phyloP scores from a whole-genome alignment of 2,888 invertebrate genomes.

The Selenia dentaria region DNA sequence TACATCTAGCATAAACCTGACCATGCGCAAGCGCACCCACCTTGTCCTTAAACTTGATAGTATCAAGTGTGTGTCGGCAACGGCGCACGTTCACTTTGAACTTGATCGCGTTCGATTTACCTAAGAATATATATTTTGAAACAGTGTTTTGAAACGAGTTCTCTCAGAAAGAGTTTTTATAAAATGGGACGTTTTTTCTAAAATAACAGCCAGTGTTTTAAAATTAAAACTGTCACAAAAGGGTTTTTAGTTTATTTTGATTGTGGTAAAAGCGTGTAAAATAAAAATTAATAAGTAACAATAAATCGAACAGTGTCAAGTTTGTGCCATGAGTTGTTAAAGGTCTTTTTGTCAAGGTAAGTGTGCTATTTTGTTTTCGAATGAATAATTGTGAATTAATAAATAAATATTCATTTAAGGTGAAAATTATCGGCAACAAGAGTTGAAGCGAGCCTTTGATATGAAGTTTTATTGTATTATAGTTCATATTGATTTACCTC shows the following conservation, averaged over 20 bases:
- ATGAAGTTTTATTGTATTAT: too few species aligned
- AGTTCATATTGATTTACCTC: too few species aligned
- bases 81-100: conserved; percentile 39
- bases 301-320: neutral
- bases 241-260: too few species aligned
- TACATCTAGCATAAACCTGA: conserved; percentile 28
- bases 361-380: neutral
- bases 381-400: neutral
- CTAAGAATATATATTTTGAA: neutral
- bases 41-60: conserved; percentile 67
- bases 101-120: conserved; percentile 35
- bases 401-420: too few species aligned
- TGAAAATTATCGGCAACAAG: too few species aligned
- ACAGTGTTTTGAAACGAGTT: too few species aligned
- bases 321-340: neutral
- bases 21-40: conserved; percentile 28
- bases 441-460: too few species aligned
- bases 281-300: neutral
- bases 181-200: too few species aligned
- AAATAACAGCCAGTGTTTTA: too few species aligned
- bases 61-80: conserved; percentile 44
- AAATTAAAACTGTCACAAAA: too few species aligned
- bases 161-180: too few species aligned
- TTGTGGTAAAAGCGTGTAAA: neutral
- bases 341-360: neutral